Evolutionary conservation across 2,113 vertebrate species (phyloP), one percentile per base, ranked within the genome.

Genomic region (Tetrao urogallus): DNA sequence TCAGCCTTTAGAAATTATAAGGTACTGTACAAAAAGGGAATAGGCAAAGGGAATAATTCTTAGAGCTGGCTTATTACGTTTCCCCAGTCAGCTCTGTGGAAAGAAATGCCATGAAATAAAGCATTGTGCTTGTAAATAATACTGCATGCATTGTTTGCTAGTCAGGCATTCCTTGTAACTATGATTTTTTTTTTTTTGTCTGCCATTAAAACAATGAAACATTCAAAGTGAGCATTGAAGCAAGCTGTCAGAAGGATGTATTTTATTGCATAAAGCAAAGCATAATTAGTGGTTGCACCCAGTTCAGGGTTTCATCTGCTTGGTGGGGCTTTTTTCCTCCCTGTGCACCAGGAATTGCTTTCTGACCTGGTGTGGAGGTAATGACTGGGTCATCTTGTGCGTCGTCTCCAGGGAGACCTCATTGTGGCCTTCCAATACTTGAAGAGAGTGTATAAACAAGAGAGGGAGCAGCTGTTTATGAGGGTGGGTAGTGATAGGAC

Each of bases 81-180:
- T 75, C 61, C 45, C 54, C 52, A 78, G 79, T 73, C 90, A 92
- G 72, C 73, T 83, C 17, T 1, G 2, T 47, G 73, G 47, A 80
- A 84, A 89, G 76, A 90, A 92, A 72, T 71, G 73, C 86, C 65
- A 3, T 86, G 88, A 71, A 94, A 88, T 89, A n/a, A 66, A 77
- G 47, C 56, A 64, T 52, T 88, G 48, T 95, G 77, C 66, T 73
- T 88, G 73, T 82, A 81, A 93, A 88, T 94, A 94, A 90, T 78
- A 83, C 60, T 79, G 32, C 72, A 60, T 17, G 13, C 54, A 64
- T 80, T 91, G 82, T 92, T 88, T 89, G 67, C 57, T 40, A 48
- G 52, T 89, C 3, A 2, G 69, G 34, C 8, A 0, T 81, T 92
- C 65, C 57, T 81, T 75, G 9, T 19, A 73, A 61, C 45, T 64